Evolutionary conservation across 2,113 vertebrate genomes (phyloP).

Genomic region (Hippoglossus stenolepis): DNA sequence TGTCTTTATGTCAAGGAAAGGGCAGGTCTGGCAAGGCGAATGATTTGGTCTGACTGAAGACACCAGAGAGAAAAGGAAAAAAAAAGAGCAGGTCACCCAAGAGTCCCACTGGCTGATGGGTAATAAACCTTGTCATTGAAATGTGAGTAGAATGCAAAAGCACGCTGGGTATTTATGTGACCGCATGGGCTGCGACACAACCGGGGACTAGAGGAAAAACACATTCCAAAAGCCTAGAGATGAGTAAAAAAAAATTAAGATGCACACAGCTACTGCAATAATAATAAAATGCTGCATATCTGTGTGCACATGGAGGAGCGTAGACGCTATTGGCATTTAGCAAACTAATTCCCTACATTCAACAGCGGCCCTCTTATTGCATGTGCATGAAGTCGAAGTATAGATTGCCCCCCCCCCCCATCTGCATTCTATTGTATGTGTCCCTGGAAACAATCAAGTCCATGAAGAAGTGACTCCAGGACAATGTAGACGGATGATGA

Average conservation of each 20-base stretch:
- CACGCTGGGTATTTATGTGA: constrained; percentile 12
- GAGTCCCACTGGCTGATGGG: constrained; percentile 42
- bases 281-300: not conserved
- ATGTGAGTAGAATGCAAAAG: constrained; percentile 54
- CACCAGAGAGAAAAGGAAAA: not conserved
- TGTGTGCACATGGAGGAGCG: not conserved
- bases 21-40: constrained; percentile 51
- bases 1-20: constrained; percentile 50
- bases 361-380: not conserved
- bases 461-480: not conserved
- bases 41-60: constrained; percentile 46
- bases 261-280: constrained; percentile 13
- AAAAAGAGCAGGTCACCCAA: constrained; percentile 49
- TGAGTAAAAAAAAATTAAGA: constrained; percentile 16
- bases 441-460: constrained; percentile 3
- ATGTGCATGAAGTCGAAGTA: not conserved
- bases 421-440: constrained; percentile 12
- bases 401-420: not conserved
- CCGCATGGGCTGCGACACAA: constrained; percentile 2
- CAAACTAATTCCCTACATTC: not conserved
- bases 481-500: constrained; percentile 34
- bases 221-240: constrained; percentile 15
- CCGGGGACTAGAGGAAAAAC: not conserved
- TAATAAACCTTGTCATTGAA: constrained; percentile 69
- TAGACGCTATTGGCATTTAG: constrained; percentile 3